Percentiles rank a stretch among this genome's conserved stretches.
Conservation (phyloP, 2,797 vertebrate species). For the Enteromius viviparus region DNA sequence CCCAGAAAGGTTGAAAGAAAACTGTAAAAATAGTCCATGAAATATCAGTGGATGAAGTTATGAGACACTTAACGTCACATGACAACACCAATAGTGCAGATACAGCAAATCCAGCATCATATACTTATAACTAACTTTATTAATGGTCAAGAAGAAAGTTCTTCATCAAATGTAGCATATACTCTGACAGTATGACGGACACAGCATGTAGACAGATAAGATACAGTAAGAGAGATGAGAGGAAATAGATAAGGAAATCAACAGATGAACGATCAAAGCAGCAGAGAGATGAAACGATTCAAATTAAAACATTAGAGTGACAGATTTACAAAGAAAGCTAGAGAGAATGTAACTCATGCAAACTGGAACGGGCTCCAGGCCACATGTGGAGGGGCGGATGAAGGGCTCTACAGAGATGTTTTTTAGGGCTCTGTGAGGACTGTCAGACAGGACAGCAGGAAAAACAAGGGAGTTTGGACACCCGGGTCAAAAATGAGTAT, state of each 20-base stretch:
- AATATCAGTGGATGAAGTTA: no score
- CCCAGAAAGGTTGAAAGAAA: no score
- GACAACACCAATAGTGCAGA: background rate
- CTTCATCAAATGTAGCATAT: background rate
- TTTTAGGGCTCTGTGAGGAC: conserved; percentile 63
- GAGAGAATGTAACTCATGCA: conserved; percentile 1
- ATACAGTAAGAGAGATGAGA: conserved; percentile 33
- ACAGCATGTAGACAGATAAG: conserved; percentile 29
- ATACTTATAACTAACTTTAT: background rate
- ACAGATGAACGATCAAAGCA: conserved; percentile 45
- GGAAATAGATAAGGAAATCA: conserved; percentile 47
- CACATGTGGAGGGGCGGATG: conserved; percentile 1
- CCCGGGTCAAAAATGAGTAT: conserved; percentile 34
- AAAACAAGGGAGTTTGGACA: conserved; percentile 62
- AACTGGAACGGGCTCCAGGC: conserved; percentile 45
- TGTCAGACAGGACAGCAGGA: conserved; percentile 68
- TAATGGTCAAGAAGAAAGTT: background rate
- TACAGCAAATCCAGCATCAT: no score
- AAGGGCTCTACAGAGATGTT: conserved; percentile 21
- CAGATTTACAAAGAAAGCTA: conserved; percentile 27
- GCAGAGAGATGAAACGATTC: conserved; percentile 33
- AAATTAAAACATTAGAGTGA: conserved; percentile 25
- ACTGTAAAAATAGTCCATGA: no score
- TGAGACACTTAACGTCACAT: background rate
- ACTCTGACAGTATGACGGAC: conserved; percentile 1